Evolutionary conservation across 1,140 invertebrate genomes (phyloP), one percentile per base, ranked within the genome.

Genomic region (Camponotus pennsylvanicus): DNA sequence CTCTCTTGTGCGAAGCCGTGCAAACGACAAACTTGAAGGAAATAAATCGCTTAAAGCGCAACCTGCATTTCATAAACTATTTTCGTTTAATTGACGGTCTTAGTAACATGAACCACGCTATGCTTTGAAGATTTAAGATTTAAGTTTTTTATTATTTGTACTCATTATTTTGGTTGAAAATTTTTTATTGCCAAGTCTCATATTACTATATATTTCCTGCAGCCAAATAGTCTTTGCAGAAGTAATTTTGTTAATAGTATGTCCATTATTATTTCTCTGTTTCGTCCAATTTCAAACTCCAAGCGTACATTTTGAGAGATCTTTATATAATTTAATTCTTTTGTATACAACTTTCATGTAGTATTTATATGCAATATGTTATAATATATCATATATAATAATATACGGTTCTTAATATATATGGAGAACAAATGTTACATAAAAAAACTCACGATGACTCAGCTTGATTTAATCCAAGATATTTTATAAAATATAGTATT

Each of bases 11-110:
- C 0, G 3, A 71, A 59, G 55, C 11, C 15, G 40, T 71, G 18
- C n/a, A 61, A 59, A 59, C 52, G 52, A 40, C 34, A 69, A 55
- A 69, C 21, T 15, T 42, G 34, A 80, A 21, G 27, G 37, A 71
- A 59, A 55, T 71, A 71, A 71, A 42, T 59, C 52, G 15, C 55
- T 82, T 18, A 71, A 82, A 71, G 55, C 27, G n/a, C 15, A 8
- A 2, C 3, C 1, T 34, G 57, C 40, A 3, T 32, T 13, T 42
- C 64, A 15, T 78, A 34, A 55, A 8, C 45, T 40, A 11, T 27
- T 8, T 27, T 27, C 27, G 1, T 27, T 66, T 70, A 70, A 70
- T 45, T 57, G 27, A 15, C 2, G 15, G 0, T 57, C 32, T 70
- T 80, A 80, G 5, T 8, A 11, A 70, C 32, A 57, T 1, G 27